These are phyloP conservation scores for Orthosia gracilis DNA, from an alignment of 2,888 invertebrate genomes.

Conservation along the genomic window DNA sequence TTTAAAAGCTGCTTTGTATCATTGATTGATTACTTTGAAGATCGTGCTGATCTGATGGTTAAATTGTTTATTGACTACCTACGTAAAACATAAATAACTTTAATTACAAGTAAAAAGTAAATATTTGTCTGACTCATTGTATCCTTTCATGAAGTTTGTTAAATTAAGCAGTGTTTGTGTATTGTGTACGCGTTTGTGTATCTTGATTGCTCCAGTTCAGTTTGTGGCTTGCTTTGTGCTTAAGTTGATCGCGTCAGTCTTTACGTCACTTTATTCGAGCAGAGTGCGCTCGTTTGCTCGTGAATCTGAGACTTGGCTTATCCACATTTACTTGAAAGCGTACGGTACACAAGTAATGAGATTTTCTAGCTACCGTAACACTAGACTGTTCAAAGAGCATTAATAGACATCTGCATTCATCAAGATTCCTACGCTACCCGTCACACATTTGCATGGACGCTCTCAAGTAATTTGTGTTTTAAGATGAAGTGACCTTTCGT, in stretches of 20 bases:
- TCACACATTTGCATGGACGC: constrained; percentile 49
- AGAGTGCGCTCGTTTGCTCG: constrained; percentile 70
- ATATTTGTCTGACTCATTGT: constrained; percentile 63
- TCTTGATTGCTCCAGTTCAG: constrained; percentile 72
- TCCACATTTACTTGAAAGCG: constrained; percentile 71
- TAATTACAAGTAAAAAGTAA: constrained; percentile 61
- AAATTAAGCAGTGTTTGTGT: constrained; percentile 69
- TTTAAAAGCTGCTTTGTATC: constrained; percentile 9
- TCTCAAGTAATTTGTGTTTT: constrained; percentile 29
- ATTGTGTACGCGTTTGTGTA: constrained; percentile 67
- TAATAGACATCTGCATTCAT: constrained; percentile 65
- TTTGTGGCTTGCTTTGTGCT: constrained; percentile 73
- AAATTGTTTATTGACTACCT: constrained; percentile 4
- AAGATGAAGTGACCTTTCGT: not conserved
- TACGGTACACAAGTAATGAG: constrained; percentile 73
- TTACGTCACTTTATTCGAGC: constrained; percentile 71
- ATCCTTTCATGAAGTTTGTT: constrained; percentile 65
- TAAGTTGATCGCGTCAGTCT: constrained; percentile 72
- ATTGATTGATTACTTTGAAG: constrained; percentile 7
- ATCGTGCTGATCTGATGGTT: not conserved
- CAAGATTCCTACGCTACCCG: constrained; percentile 47
- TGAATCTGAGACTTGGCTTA: constrained; percentile 73
- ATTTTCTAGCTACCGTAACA: constrained; percentile 69
- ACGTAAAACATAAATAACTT: constrained; percentile 42
- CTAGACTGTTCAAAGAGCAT: constrained; percentile 62